These are phyloP conservation scores for Cyclura pinguis DNA, from an alignment of 2,797 vertebrate genomes.

Conservation along the genomic window DNA sequence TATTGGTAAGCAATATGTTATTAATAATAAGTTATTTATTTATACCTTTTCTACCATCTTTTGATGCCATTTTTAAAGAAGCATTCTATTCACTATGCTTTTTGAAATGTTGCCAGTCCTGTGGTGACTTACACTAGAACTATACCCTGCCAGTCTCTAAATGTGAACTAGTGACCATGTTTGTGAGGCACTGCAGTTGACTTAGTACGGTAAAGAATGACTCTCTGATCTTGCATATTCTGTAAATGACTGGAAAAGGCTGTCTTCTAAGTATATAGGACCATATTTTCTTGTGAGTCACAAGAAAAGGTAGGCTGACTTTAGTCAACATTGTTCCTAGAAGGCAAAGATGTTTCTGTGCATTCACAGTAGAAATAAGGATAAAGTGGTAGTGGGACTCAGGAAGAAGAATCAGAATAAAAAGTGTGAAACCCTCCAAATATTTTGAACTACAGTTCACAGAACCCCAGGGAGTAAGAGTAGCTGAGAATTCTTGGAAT, in stretches of 20 bases:
- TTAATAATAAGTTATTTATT: slow-evolving; percentile 41
- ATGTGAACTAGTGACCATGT: background rate
- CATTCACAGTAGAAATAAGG: background rate
- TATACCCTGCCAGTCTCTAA: background rate
- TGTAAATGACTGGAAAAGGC: background rate
- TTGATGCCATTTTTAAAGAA: background rate
- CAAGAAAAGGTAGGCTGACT: background rate
- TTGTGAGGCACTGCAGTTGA: background rate
- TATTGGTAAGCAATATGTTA: slow-evolving; percentile 88
- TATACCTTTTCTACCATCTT: slow-evolving; percentile 24
- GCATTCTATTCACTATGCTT: background rate
- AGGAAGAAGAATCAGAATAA: background rate
- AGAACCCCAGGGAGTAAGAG: too few species aligned
- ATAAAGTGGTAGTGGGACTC: background rate
- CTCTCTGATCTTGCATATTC: background rate
- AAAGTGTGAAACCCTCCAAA: background rate
- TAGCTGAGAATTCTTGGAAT: too few species aligned
- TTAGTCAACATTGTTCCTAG: background rate
- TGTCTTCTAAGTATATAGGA: background rate
- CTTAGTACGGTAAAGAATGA: background rate
- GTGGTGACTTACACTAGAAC: background rate
- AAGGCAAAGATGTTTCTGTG: background rate
- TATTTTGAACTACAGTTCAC: too few species aligned
- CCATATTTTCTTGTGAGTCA: background rate
- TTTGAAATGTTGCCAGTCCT: background rate